Percentiles rank a stretch among this genome's conserved stretches.
These are phyloP conservation scores for Chloromyia formosa DNA, from an alignment of 2,888 invertebrate genomes.

Conservation along the genomic window DNA sequence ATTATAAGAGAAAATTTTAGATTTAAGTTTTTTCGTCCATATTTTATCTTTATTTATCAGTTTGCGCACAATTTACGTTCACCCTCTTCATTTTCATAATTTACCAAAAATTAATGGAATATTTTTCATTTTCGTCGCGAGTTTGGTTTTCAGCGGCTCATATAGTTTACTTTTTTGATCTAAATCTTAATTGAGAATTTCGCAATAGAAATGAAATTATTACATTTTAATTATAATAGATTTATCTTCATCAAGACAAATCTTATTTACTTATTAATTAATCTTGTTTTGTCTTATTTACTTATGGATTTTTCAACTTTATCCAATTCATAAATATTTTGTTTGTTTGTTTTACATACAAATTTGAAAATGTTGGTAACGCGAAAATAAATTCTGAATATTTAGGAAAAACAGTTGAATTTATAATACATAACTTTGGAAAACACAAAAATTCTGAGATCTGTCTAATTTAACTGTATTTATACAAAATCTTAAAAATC, in stretches of 20 bases:
- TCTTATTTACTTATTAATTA: conserved; percentile 11
- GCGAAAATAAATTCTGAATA: no score
- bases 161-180: no score
- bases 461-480: no score
- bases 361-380: neutral
- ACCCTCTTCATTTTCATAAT: no score
- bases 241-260: conserved; percentile 19
- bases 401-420: no score
- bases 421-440: no score
- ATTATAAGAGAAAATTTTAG: conserved; percentile 40
- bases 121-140: no score
- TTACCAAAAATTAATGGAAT: no score
- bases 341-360: neutral
- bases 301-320: neutral
- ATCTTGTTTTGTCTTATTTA: conserved; percentile 3
- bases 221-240: conserved; percentile 1
- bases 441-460: no score
- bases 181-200: conserved; percentile 26
- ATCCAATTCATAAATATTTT: neutral
- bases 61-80: no score
- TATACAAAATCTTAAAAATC: no score
- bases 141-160: no score
- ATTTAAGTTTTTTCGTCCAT: conserved; percentile 22
- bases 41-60: neutral
- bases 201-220: conserved; percentile 20